Evolutionary conservation across 2,797 vertebrate species (phyloP), one percentile per base, ranked within the genome.

Genomic region (Gobionotothen gibberifrons): DNA sequence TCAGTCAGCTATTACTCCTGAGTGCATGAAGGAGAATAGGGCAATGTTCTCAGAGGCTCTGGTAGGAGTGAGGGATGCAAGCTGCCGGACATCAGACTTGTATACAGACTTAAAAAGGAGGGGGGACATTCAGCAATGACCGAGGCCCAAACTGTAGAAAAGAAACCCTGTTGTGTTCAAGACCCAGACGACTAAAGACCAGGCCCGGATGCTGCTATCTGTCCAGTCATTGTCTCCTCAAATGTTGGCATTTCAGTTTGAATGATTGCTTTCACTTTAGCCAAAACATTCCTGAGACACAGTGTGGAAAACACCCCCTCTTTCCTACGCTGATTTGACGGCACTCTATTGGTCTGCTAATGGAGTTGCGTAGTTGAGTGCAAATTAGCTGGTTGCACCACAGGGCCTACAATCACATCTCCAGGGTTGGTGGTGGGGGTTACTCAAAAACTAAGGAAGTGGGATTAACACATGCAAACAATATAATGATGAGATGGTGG

Each of bases 211-310:
- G 85, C 84, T 88, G 79, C 87, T 82, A 82, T 89, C 88, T 91
- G 87, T 91, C 84, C 86, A 72, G 16, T 88, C 90, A 90, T 92
- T 92, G 91, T 93, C 83, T 89, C 69, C 86, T 93, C 85, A 86
- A 91, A 91, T 91, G 87, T 92, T 93, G 90, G 89, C 91, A 89
- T 93, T 93, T 87, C 76, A 70, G 70, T 86, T 88, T 91, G 85
- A 93, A 93, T 92, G 84, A 92, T 81, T 82, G 79, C 87, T 90
- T 92, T 92, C 74, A 89, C 78, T 93, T 93, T 90, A 89, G 91
- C 90, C 91, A 90, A 90, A 91, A 91, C 88, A 91, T 92, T 91
- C 89, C 83, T 74, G 19, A 77, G 78, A 81, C 79, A 29, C 71
- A 83, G 74, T 67, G 77, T 76, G 84, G 90, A 87, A 89, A 89